Conservation (phyloP, 2,113 vertebrate genomes). For the Cavia aperea region DNA sequence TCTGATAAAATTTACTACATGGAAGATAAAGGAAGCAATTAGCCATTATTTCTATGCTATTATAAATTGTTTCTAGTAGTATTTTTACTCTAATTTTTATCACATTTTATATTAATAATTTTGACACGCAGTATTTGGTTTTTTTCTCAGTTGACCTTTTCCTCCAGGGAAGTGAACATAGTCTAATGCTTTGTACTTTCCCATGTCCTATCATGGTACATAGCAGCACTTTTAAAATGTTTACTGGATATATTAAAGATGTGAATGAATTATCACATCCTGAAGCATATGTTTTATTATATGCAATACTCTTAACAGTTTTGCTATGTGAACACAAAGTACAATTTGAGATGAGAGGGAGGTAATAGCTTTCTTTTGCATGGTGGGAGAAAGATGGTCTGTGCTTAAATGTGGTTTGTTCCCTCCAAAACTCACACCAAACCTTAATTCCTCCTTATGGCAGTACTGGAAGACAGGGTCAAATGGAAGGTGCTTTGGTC, state of each 20-base stretch:
- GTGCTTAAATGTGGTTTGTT: background rate
- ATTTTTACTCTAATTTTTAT: background rate
- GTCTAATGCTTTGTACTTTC: background rate
- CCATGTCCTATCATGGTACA: background rate
- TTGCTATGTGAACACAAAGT: background rate
- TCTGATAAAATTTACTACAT: background rate
- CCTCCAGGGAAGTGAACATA: background rate
- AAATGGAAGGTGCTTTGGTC: background rate
- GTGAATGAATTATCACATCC: background rate
- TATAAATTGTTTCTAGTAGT: background rate
- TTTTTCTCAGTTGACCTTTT: background rate
- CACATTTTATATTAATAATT: background rate
- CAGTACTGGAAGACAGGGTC: background rate
- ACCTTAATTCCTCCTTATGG: background rate
- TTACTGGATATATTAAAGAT: background rate
- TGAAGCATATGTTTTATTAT: background rate
- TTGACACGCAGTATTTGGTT: background rate
- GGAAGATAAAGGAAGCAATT: background rate
- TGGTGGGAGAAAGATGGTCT: background rate
- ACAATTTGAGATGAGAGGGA: background rate
- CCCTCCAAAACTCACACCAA: background rate
- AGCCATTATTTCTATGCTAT: background rate
- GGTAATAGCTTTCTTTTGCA: background rate
- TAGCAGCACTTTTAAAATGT: background rate
- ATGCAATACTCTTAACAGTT: background rate